phyloP scores from a whole-genome alignment of 1,140 invertebrate genomes.

The Procambarus virginalis region DNA sequence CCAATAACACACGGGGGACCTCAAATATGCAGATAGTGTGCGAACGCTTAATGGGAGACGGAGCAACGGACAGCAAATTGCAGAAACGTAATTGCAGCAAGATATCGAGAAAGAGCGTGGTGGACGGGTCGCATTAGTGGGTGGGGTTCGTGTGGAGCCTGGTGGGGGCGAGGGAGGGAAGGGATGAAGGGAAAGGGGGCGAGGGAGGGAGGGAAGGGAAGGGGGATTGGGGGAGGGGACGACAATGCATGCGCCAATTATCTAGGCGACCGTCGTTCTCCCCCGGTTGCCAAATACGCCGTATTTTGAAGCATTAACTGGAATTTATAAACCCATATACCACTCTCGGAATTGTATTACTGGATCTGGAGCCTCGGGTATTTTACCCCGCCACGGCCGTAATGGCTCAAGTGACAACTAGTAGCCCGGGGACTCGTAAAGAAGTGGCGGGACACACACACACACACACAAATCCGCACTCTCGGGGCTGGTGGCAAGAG shows the following conservation, averaged over 20 bases:
- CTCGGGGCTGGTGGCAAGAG: background rate
- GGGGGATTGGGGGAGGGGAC: background rate
- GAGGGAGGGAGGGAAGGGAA: background rate
- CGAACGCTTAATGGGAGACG: background rate
- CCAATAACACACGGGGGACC: background rate
- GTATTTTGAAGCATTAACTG: background rate
- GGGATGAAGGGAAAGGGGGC: background rate
- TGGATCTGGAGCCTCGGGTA: background rate
- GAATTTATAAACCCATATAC: background rate
- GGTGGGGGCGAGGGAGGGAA: background rate
- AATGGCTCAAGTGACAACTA: constrained; percentile 28
- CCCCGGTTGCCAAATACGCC: background rate
- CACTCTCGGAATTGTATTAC: background rate
- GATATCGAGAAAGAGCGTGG: background rate
- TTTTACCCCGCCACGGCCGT: constrained; percentile 1
- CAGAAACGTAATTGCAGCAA: background rate
- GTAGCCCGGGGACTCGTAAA: background rate
- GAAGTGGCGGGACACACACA: background rate
- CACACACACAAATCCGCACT: background rate
- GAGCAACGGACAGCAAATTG: background rate
- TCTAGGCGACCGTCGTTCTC: background rate
- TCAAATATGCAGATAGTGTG: background rate
- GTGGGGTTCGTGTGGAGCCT: background rate
- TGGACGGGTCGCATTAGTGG: background rate
- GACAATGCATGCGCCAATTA: background rate